A percentile compares a stretch with the other conserved stretches of the same genome.
Conservation (phyloP, 2,888 invertebrate species). For the Biston stratarius region DNA sequence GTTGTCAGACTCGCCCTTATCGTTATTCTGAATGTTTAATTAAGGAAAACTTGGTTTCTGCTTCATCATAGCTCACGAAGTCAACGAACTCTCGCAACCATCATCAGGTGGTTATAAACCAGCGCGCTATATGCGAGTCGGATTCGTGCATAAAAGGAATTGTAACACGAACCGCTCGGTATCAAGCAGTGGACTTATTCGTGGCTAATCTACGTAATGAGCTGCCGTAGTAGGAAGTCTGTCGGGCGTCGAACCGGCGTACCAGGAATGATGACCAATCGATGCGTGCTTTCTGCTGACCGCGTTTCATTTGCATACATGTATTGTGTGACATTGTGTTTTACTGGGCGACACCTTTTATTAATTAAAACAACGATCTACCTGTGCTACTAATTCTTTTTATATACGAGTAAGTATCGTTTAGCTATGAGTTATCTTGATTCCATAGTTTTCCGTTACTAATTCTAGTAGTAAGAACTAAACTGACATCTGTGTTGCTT, state of each 20-base stretch:
- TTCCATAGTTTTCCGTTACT: no score
- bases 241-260: conserved; percentile 69
- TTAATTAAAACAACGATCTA: no score
- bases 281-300: conserved; percentile 45
- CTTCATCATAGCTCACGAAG: background rate
- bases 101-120: conserved; percentile 19
- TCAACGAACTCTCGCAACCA: conserved; percentile 24
- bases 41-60: background rate
- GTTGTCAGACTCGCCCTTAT: no score
- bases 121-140: conserved; percentile 18
- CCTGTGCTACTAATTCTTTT: no score
- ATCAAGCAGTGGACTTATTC: conserved; percentile 36
- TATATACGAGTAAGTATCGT: no score
- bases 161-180: conserved; percentile 46
- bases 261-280: conserved; percentile 59
- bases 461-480: no score
- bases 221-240: conserved; percentile 71
- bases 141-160: conserved; percentile 24
- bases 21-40: no score
- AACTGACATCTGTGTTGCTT: no score
- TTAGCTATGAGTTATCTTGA: no score
- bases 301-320: conserved; percentile 1
- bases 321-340: no score
- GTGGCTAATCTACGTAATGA: conserved; percentile 44
- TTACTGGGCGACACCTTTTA: no score